These are phyloP conservation scores for Campopleginae sp. DNA, from an alignment of 2,888 invertebrate genomes.

Conservation along the genomic window DNA sequence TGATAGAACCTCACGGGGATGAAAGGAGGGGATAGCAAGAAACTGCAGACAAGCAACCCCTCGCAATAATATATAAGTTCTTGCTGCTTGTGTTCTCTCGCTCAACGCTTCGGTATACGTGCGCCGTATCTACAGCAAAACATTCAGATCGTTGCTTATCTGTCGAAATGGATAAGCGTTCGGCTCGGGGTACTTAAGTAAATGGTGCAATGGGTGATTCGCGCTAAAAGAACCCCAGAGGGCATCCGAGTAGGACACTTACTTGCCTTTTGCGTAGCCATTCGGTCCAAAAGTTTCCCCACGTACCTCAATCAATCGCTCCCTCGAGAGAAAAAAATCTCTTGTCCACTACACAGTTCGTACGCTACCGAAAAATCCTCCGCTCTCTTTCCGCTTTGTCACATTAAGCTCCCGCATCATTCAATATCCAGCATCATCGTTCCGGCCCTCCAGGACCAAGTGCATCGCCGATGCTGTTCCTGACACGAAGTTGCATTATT, in stretches of 20 bases:
- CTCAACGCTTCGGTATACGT: conserved; percentile 27
- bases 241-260: not conserved
- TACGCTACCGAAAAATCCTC: not conserved
- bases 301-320: conserved; percentile 5
- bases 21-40: conserved; percentile 2
- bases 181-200: conserved; percentile 12
- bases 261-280: conserved; percentile 8
- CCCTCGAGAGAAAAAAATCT: not conserved
- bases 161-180: conserved; percentile 46
- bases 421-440: not conserved
- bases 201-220: conserved; percentile 7
- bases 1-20: not conserved
- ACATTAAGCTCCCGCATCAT: not conserved
- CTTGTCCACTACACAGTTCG: not conserved
- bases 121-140: conserved; percentile 2
- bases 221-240: conserved; percentile 2
- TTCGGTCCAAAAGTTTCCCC: not conserved
- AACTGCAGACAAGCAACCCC: not conserved
- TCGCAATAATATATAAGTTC: conserved; percentile 23
- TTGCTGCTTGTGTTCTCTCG: conserved; percentile 13
- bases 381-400: not conserved
- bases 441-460: not conserved
- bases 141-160: conserved; percentile 40
- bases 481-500: not conserved
- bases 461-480: not conserved